Evolutionary conservation across 2,797 vertebrate species (phyloP), one percentile per base, ranked within the genome.

Genomic region (Rhodeus uyekii): DNA sequence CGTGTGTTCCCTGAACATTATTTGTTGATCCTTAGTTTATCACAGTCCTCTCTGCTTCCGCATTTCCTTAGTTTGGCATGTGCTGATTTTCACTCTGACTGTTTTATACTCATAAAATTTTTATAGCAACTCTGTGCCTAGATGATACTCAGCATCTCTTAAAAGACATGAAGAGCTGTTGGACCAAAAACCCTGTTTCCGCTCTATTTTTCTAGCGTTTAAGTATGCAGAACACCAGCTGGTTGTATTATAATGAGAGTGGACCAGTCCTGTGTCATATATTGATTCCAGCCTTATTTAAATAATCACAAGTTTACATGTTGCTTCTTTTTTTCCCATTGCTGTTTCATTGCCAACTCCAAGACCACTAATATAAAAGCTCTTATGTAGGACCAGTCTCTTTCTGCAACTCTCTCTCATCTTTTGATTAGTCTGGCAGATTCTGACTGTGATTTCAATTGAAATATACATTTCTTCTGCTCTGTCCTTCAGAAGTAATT

Each of bases 361-460:
- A 44, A 18, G 44, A 24, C 10, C 60, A 82, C 80, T 67, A 42
- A 19, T 27, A 22, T 0, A 13, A 50, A 64, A 42, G 34, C 71
- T 74, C 36, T 27, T 18, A 36, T 76, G 34, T 36, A 76, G 61
- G 36, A 67, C 24, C 12, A 2, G 71, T 44, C 18, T 67, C 61
- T 75, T 38, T 63, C 22, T 6, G 36, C 46, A 9, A 36, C 46
- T 55, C 55, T 55, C 55, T 82, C 46, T 76, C 63, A 34, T 82
- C 36, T 58, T 60, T 68, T 36, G 63, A 82, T 68, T 58, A 46
- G 72, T 82, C 63, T 27, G 80, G 72, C 27, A 82, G 68, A 63
- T 53, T 22, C 48, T 50, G 48, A 76, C 72, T 19, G 80, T 2
- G 38, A 58, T 34, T 34, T 82, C 71, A 65, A 34, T 76, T 68